Evolutionary conservation across 2,797 vertebrate genomes (phyloP).

Genomic region (Poeciliopsis paucimaculata): DNA sequence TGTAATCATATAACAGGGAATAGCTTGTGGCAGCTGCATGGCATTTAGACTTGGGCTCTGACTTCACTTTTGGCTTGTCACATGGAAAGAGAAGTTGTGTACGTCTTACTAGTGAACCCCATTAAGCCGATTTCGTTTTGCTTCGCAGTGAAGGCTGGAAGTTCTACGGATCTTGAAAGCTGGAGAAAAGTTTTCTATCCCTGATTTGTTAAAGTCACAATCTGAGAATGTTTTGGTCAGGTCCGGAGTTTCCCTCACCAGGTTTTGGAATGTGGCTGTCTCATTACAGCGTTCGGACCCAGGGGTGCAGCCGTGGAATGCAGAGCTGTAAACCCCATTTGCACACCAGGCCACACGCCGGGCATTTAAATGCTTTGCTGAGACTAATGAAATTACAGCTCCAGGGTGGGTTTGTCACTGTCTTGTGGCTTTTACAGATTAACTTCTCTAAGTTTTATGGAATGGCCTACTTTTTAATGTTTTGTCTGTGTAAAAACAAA

Average conservation of each 20-base stretch:
- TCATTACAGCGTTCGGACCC: slow-evolving; percentile 65
- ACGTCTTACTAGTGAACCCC: neutral
- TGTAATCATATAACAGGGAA: slow-evolving; percentile 52
- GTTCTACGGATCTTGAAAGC: neutral
- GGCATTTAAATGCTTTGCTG: slow-evolving; percentile 69
- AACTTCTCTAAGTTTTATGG: slow-evolving; percentile 31
- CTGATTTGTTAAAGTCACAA: slow-evolving; percentile 1
- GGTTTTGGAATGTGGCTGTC: slow-evolving; percentile 73
- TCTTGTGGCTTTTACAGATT: slow-evolving; percentile 31
- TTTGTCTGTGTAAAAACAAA: neutral
- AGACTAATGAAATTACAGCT: slow-evolving; percentile 74
- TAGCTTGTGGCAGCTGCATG: slow-evolving; percentile 56
- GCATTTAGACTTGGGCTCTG: slow-evolving; percentile 11
- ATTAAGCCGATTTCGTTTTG: neutral
- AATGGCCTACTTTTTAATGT: neutral
- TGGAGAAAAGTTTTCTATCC: neutral
- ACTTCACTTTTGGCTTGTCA: slow-evolving; percentile 17
- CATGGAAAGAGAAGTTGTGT: neutral
- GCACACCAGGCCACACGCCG: slow-evolving; percentile 75
- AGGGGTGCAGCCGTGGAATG: slow-evolving; percentile 74
- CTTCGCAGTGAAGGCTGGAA: neutral
- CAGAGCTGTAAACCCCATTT: slow-evolving; percentile 78
- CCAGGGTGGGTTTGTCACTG: slow-evolving; percentile 52
- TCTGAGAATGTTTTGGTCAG: slow-evolving; percentile 36
- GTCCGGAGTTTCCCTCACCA: slow-evolving; percentile 53